phyloP scores from a whole-genome alignment of 2,113 vertebrate species.

The Dolichotis patagonum region DNA sequence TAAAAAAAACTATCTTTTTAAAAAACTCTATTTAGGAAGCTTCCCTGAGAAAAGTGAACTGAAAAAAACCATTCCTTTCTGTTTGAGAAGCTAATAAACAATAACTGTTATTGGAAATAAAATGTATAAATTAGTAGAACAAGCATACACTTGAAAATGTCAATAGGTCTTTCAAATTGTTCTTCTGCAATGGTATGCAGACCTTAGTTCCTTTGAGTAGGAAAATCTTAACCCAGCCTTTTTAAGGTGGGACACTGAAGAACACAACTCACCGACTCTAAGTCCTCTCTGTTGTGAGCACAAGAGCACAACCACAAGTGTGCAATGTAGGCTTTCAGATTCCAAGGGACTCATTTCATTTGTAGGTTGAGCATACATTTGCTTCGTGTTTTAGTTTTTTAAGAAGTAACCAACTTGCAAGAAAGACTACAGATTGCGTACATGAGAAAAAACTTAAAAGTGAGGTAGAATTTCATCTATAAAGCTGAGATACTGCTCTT shows the following conservation, averaged over 20 bases:
- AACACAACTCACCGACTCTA: neutral
- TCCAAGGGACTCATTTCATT: neutral
- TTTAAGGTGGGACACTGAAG: neutral
- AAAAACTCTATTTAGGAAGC: neutral
- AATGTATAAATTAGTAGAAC: neutral
- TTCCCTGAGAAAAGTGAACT: neutral
- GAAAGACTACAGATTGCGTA: slow-evolving; percentile 25
- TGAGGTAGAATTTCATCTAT: slow-evolving; percentile 26
- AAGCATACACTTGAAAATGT: neutral
- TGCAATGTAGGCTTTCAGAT: neutral
- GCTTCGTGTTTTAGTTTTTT: neutral
- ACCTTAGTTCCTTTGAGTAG: neutral
- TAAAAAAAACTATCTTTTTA: too few species aligned
- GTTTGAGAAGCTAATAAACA: slow-evolving; percentile 9
- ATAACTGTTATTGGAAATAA: neutral
- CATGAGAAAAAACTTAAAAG: neutral
- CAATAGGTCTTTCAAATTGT: neutral
- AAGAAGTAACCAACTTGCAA: slow-evolving; percentile 23
- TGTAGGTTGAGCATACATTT: neutral
- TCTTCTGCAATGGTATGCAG: neutral
- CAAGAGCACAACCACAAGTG: neutral
- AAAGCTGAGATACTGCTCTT: slow-evolving; percentile 32
- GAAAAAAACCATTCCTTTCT: neutral
- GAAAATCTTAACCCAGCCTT: neutral
- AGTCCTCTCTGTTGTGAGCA: neutral